Conservation (phyloP, 1,140 invertebrate species). For the Holcopasites calliopsidis region DNA sequence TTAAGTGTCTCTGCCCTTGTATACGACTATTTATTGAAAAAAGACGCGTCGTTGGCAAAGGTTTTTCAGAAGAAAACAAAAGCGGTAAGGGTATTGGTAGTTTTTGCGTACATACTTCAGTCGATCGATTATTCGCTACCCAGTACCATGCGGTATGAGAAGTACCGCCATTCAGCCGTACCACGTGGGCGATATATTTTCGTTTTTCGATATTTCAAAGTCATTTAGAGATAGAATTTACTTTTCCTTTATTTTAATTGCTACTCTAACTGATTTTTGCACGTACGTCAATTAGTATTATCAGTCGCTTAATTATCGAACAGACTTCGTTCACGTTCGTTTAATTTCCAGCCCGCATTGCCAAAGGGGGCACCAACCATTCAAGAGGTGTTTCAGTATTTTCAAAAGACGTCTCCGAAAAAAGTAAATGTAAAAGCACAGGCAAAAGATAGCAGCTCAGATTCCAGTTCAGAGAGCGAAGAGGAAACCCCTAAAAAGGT, state of each 20-base stretch:
- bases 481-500: constrained; percentile 66
- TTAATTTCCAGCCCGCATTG: constrained; percentile 72
- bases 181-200: constrained; percentile 64
- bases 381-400: constrained; percentile 78
- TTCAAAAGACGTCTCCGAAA: constrained; percentile 77
- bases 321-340: background rate
- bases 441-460: constrained; percentile 73
- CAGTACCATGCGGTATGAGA: constrained; percentile 27
- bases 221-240: background rate
- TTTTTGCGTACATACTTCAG: constrained; percentile 19
- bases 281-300: constrained; percentile 15
- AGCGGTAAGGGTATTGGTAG: constrained; percentile 78
- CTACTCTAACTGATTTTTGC: background rate
- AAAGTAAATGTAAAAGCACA: constrained; percentile 73
- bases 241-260: background rate
- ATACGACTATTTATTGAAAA: constrained; percentile 81
- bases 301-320: background rate
- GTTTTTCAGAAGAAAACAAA: constrained; percentile 83
- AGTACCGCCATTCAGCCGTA: constrained; percentile 56
- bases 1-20: constrained; percentile 76
- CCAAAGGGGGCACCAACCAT: constrained; percentile 80
- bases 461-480: constrained; percentile 74
- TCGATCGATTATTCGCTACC: background rate
- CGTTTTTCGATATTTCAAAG: background rate
- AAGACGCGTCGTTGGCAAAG: constrained; percentile 81